Conservation (phyloP, 2,888 invertebrate genomes). For the Anarsia innoxiella region DNA sequence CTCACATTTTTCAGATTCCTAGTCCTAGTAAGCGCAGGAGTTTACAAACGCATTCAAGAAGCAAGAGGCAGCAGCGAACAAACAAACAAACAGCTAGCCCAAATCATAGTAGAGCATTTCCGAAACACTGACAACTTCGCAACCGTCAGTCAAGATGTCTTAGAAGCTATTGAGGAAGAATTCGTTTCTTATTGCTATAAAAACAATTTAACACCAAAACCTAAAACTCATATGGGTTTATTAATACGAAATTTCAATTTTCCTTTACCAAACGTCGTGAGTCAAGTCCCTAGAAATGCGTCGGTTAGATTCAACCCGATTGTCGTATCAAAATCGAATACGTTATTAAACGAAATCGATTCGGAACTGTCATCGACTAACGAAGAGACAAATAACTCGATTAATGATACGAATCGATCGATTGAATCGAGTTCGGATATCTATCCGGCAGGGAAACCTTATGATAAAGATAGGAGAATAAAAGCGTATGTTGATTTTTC, state of each 20-base stretch:
- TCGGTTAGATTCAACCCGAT: conserved; percentile 79
- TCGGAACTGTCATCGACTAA: conserved; percentile 56
- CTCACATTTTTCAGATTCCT: conserved; percentile 82
- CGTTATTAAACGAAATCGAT: conserved; percentile 58
- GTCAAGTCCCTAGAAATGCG: conserved; percentile 60
- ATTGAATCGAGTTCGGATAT: conserved; percentile 60
- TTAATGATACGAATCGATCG: conserved; percentile 55
- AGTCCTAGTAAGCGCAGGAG: conserved; percentile 88
- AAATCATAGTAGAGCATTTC: conserved; percentile 89
- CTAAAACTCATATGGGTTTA: conserved; percentile 89
- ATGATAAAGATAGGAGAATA: conserved; percentile 81
- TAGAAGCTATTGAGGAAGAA: conserved; percentile 87
- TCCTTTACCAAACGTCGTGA: conserved; percentile 77
- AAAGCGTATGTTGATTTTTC: conserved; percentile 90
- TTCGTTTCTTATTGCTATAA: conserved; percentile 85
- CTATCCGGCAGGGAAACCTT: conserved; percentile 46
- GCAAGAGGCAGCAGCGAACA: conserved; percentile 80
- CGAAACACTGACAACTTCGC: conserved; percentile 84
- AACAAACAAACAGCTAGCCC: conserved; percentile 87
- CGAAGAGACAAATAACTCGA: conserved; percentile 39
- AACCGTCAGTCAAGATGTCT: conserved; percentile 89
- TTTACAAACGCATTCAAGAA: conserved; percentile 89
- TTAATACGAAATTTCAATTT: conserved; percentile 91
- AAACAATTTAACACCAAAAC: conserved; percentile 68
- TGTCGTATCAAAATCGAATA: conserved; percentile 69